These are phyloP conservation scores for Hedya salicella DNA, from an alignment of 2,888 invertebrate species.

Conservation along the genomic window DNA sequence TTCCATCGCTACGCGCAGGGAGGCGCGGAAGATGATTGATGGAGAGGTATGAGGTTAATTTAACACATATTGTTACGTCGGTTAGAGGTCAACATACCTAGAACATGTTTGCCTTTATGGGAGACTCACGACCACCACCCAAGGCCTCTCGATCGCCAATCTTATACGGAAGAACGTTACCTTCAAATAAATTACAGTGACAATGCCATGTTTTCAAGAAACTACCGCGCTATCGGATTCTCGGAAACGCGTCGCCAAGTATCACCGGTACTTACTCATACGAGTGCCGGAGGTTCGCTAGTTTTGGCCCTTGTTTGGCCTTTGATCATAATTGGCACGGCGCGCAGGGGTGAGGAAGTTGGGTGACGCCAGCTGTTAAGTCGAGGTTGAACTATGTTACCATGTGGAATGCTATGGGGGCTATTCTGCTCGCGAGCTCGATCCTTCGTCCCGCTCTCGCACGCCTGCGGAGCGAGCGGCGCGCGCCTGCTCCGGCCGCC, in stretches of 20 bases:
- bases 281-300: background rate
- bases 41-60: constrained; percentile 54
- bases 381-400: constrained; percentile 36
- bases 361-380: constrained; percentile 31
- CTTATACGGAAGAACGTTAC: constrained; percentile 74
- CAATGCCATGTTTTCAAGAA: constrained; percentile 81
- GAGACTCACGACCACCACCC: constrained; percentile 53
- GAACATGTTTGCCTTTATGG: constrained; percentile 50
- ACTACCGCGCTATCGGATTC: constrained; percentile 80
- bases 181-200: constrained; percentile 82
- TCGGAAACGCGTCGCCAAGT: constrained; percentile 71
- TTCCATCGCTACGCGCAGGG: constrained; percentile 61
- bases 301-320: constrained; percentile 4
- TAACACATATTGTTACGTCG: constrained; percentile 56
- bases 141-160: constrained; percentile 56
- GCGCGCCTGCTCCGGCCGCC: constrained; percentile 19
- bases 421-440: constrained; percentile 53
- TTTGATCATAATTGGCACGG: constrained; percentile 11
- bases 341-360: constrained; percentile 15
- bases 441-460: constrained; percentile 40
- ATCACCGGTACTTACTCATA: constrained; percentile 37
- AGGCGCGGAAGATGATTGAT: constrained; percentile 64
- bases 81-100: constrained; percentile 63
- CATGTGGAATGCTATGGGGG: constrained; percentile 33
- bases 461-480: constrained; percentile 18